Evolutionary conservation across 2,113 vertebrate species (phyloP), one percentile per base, ranked within the genome.

Genomic region (Nothocercus nigrocapillus): DNA sequence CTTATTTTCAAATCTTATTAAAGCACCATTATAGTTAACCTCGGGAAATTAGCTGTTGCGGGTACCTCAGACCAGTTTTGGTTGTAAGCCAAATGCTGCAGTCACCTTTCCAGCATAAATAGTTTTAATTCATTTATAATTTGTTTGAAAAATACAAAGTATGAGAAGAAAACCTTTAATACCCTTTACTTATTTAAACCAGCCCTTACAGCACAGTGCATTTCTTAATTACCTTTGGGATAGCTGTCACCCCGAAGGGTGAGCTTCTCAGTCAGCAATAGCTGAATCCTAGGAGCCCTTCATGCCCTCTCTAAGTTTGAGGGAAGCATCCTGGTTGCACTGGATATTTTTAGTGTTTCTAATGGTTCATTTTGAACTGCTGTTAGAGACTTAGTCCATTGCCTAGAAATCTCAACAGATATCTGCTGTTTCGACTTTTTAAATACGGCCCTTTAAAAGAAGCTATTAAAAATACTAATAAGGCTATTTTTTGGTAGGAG

Each of bases 211-310:
- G 6, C 42, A 45, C 1, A 7, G 21, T 56, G 21, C 11, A 13
- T 82, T 93, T 78, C 53, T 89, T 62, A 47, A 36, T n/a, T 81
- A 59, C 47, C 24, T 72, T 80, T 74, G 38, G 40, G 58, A 61
- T 89, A 62, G 0, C 0, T 40, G 38, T 45, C 13, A 4, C 30
- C 64, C 5, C 5, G 34, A 88, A 88, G 67, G 38, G 16, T 45
- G n/a, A 70, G 19, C 51, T 87, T 88, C 54, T 87, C n/a, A 24
- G 11, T 59, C 40, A 67, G 13, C 32, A 36, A 7, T 81, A 76
- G 64, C n/a, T 88, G 36, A 81, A 68, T 86, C 32, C 27, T 40
- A 12, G 32, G 24, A 69, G 21, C 67, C 51, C 59, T 36, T 21
- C 72, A 73, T 53, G 44, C 28, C 10, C 22, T 54, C 28, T 16